Percentiles rank a stretch among this genome's conserved stretches.
These are phyloP conservation scores for Actenoides lindsayi DNA, from an alignment of 2,113 vertebrate genomes.

Conservation along the genomic window DNA sequence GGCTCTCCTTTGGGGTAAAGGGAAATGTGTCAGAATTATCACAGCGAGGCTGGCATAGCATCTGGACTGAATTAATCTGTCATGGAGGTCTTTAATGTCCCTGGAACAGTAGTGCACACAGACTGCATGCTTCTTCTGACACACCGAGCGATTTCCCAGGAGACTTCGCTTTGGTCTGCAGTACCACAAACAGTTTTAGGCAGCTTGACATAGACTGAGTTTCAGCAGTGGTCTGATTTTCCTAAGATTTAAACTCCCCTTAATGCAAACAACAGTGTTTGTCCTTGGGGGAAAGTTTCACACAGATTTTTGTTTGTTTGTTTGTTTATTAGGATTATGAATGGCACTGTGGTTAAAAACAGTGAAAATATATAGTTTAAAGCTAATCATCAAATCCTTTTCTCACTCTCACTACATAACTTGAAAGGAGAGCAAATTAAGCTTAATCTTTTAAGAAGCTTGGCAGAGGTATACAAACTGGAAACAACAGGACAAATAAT, in stretches of 20 bases:
- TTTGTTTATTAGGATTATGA: neutral
- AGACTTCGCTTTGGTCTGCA: neutral
- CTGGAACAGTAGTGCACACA: neutral
- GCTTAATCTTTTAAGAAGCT: constrained; percentile 13
- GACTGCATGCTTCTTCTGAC: neutral
- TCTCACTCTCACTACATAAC: neutral
- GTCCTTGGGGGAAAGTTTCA: neutral
- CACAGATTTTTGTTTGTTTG: neutral
- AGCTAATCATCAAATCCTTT: neutral
- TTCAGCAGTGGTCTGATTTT: neutral
- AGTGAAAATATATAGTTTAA: neutral
- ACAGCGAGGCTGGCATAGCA: neutral
- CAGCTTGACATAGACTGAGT: neutral
- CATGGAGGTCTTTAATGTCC: neutral
- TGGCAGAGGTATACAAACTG: neutral
- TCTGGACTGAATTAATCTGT: constrained; percentile 47
- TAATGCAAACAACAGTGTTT: neutral
- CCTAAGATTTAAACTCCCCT: neutral
- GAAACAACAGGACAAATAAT: neutral
- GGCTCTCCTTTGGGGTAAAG: constrained; percentile 21
- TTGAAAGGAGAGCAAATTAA: constrained; percentile 7
- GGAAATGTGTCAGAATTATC: constrained; percentile 25
- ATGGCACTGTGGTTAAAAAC: neutral
- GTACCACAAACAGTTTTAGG: neutral
- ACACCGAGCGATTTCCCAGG: neutral